Base-by-base conservation (phyloP, 2,888 invertebrate genomes). In the Eilema depressum region DNA sequence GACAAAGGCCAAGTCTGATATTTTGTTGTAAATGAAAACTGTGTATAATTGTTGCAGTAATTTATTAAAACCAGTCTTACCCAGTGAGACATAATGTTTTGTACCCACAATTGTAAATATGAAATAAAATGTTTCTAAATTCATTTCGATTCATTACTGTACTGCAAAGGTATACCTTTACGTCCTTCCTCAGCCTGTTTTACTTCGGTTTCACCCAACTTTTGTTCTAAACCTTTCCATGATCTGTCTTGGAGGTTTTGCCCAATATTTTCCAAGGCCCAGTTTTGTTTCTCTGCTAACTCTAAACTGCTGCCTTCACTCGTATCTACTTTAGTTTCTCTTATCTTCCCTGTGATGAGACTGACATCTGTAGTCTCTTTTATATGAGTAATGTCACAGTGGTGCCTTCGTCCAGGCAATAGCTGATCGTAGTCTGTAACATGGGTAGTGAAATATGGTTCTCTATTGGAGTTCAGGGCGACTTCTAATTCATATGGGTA, bases 401-500 rank as follows among this genome's bases (percentile, higher is more conserved):
- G 95, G 79, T 96, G 93, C 41, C 90, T 89, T 28, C 96, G 96
- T 77, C 97, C 97, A 20, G 97, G 96, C 56, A 98, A 89, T 70
- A 98, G 92, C 78, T 97, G 96, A 83, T 97, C 96, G 85, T 97
- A 98, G 87, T 99, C 97, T 62, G 97, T 96, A 41, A 97, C 95
- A 88, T 97, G 97, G 5, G 95, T 94, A 63, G 92, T 96, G 88
- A 95, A 97, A 73, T 91, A 94, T 1, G 96, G 95, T 56, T 96
- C 96, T 74, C 95, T 86, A 70, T 92, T 92, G 3, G 91, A 89
- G 89, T 98, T 98, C 25, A 98, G 91, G 5, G 98, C 98, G 70
- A 97, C 95, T 94, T 99, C 99, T 28, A 99, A 96, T 92, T 99
- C 99, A 90, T 97, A 98, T 0, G 99, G 98, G 28, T 98, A 98